These are phyloP conservation scores for Prosopocoilus inquinatus DNA, from an alignment of 2,888 invertebrate genomes.

Conservation along the genomic window DNA sequence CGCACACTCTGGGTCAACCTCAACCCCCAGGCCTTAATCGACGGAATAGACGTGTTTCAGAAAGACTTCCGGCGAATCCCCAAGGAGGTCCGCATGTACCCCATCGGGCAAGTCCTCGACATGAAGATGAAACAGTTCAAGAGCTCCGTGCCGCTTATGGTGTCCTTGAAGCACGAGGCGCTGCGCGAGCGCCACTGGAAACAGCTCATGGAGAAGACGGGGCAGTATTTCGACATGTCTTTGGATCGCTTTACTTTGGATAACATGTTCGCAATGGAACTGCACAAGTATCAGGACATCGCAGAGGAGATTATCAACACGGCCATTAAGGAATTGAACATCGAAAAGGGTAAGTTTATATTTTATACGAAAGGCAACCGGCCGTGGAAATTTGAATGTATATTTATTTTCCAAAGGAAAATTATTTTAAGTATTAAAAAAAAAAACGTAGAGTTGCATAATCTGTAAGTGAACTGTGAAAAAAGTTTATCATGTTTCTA, in stretches of 20 bases:
- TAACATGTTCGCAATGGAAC: conserved; percentile 90
- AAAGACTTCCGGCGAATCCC: conserved; percentile 76
- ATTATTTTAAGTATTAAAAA: too few relatives aligned
- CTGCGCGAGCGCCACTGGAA: conserved; percentile 89
- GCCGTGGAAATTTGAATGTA: too few relatives aligned
- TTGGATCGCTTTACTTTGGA: conserved; percentile 86
- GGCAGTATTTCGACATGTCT: conserved; percentile 81
- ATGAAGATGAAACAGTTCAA: conserved; percentile 87
- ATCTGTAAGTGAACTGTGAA: too few relatives aligned
- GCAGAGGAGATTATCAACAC: conserved; percentile 84
- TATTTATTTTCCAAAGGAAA: too few relatives aligned
- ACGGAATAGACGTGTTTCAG: conserved; percentile 83
- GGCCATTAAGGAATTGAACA: conserved; percentile 87
- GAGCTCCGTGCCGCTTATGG: conserved; percentile 83
- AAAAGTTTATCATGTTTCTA: too few relatives aligned
- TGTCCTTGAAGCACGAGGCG: conserved; percentile 87
- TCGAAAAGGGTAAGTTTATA: conserved; percentile 63
- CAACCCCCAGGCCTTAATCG: conserved; percentile 77
- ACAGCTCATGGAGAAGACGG: conserved; percentile 83
- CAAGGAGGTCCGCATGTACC: conserved; percentile 57
- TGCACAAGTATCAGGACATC: conserved; percentile 81
- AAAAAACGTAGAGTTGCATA: too few relatives aligned
- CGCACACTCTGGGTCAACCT: conserved; percentile 85
- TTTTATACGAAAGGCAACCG: too few relatives aligned
- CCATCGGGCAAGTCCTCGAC: conserved; percentile 69